Evolutionary conservation across 2,797 vertebrate species (phyloP), one percentile per base, ranked within the genome.

Genomic region (Oryzias dopingdopingensis): DNA sequence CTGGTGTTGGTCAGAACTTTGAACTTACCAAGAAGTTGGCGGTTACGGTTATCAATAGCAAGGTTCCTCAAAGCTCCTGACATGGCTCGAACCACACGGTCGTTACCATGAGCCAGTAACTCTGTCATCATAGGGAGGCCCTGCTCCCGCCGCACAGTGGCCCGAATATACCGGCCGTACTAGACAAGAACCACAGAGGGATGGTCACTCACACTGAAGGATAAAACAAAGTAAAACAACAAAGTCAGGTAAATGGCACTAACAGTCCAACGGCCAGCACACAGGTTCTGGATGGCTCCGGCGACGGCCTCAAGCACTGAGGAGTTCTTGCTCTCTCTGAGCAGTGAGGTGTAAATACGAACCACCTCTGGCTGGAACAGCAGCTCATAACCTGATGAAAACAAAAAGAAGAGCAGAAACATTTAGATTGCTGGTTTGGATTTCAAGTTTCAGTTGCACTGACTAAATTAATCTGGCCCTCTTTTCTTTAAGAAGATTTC

Each of bases 311-410:
- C 97, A 4, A 98, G 88, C 74, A 98, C 95, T 0, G 95, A 93
- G 0, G 94, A 92, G 62, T 96, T 96, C 88, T 93, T 94, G 81
- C 94, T 97, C 65, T 97, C 95, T 84, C 92, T 93, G 40, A 98
- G 90, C 44, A 98, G 92, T 0, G 95, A 97, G 24, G 96, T 95
- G 83, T 98, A 99, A 79, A 98, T 90, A 59, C 96, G 94, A 64
- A 98, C 94, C 69, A 98, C 94, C 72, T 99, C 96, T 0, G 96
- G 96, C 76, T 99, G 97, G 86, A 94, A 98, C 67, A 99, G 86
- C 56, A 98, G 92, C 80, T 99, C 97, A 1, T 95, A 98, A 77
- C 97, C 97, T 99, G 67, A 67, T 32, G 56, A 5, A 6, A 8
- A 50, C 16, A 61, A 0, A 58, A 1, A 56, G 37, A 74, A 4